These are phyloP conservation scores for Delphinus delphis DNA, from an alignment of 2,113 vertebrate species.

Conservation along the genomic window DNA sequence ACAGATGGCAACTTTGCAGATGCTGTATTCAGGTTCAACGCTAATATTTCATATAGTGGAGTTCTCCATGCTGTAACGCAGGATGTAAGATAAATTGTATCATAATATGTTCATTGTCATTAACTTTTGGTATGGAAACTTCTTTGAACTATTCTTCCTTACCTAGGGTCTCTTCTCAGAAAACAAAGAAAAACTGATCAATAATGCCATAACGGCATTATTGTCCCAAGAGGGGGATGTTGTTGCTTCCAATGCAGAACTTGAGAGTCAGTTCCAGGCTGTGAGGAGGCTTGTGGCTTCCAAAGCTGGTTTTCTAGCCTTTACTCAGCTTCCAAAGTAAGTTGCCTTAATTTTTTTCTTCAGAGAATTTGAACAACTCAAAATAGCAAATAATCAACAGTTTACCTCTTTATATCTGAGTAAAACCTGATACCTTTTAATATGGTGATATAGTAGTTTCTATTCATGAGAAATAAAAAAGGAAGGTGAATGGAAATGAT, in stretches of 20 bases:
- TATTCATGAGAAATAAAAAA: conserved; percentile 36
- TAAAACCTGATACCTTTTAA: not conserved
- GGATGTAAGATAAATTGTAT: conserved; percentile 90
- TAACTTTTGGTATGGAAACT: conserved; percentile 24
- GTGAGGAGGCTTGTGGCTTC: conserved; percentile 96
- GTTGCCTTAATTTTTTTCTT: conserved; percentile 53
- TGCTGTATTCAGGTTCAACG: conserved; percentile 98
- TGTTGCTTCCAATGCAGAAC: conserved; percentile 90
- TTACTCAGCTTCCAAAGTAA: conserved; percentile 98
- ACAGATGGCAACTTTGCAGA: conserved; percentile 97
- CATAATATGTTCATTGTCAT: not conserved
- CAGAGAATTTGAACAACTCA: not conserved
- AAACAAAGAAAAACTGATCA: conserved; percentile 99
- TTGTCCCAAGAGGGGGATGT: conserved; percentile 94
- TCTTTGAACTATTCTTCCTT: conserved; percentile 53
- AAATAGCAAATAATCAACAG: not conserved
- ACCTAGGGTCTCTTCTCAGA: conserved; percentile 96
- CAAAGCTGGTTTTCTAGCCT: conserved; percentile 98
- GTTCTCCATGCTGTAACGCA: conserved; percentile 98
- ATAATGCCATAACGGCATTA: conserved; percentile 96
- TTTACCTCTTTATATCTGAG: not conserved
- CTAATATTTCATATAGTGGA: conserved; percentile 98
- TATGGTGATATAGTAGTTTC: not conserved
- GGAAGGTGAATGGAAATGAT: not conserved
- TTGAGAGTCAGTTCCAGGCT: conserved; percentile 99